These are phyloP conservation scores for Dynastes hyllus DNA, from an alignment of 2,888 invertebrate species.

Conservation along the genomic window DNA sequence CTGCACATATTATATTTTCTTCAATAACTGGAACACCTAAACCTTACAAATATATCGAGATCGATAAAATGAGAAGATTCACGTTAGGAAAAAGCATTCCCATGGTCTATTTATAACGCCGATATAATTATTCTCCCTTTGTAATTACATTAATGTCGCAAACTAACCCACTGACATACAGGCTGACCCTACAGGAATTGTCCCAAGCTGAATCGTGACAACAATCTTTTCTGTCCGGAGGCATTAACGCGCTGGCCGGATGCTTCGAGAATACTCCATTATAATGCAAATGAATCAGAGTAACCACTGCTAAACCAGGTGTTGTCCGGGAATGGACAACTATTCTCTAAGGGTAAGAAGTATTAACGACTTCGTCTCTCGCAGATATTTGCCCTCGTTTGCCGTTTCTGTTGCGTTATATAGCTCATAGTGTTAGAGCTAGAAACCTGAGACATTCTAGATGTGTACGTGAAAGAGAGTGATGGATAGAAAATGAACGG, in stretches of 20 bases:
- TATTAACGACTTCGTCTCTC: slow-evolving; percentile 66
- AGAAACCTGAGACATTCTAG: slow-evolving; percentile 7
- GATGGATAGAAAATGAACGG: slow-evolving; percentile 2
- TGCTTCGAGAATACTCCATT: slow-evolving; percentile 61
- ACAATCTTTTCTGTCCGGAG: slow-evolving; percentile 54
- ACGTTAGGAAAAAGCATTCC: slow-evolving; percentile 54
- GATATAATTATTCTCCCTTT: slow-evolving; percentile 67
- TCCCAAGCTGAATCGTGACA: slow-evolving; percentile 56
- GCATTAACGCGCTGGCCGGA: slow-evolving; percentile 43
- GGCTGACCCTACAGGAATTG: slow-evolving; percentile 61
- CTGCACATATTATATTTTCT: too few species aligned
- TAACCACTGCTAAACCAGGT: slow-evolving; percentile 68
- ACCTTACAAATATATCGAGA: not conserved
- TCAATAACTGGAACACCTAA: too few species aligned
- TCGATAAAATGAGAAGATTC: slow-evolving; percentile 11
- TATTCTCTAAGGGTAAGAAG: slow-evolving; percentile 67
- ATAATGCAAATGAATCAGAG: slow-evolving; percentile 67
- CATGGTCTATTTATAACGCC: slow-evolving; percentile 56
- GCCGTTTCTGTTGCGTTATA: slow-evolving; percentile 45
- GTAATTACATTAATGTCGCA: slow-evolving; percentile 65
- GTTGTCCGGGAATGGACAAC: slow-evolving; percentile 67
- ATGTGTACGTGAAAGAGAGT: not conserved
- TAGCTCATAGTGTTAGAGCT: slow-evolving; percentile 9
- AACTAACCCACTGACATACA: slow-evolving; percentile 65
- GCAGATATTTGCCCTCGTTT: slow-evolving; percentile 66